A percentile compares a stretch with the other conserved stretches of the same genome.
Conservation (phyloP, 1,140 invertebrate species). For the Gryllus bimaculatus region DNA sequence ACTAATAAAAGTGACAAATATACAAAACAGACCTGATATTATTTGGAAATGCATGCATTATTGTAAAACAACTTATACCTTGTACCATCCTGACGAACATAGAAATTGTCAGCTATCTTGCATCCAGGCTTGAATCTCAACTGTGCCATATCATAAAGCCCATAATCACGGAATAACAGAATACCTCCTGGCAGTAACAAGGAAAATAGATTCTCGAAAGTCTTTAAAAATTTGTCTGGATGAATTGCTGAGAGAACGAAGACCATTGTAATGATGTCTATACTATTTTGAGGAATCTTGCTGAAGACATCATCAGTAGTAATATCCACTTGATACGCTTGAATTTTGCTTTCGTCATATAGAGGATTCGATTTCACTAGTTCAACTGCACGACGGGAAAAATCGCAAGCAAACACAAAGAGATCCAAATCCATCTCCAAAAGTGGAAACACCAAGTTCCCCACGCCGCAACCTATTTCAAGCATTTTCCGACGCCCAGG, state of each 20-base stretch:
- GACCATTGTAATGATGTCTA: slow-evolving; percentile 62
- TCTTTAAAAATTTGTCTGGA: slow-evolving; percentile 64
- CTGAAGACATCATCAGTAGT: slow-evolving; percentile 46
- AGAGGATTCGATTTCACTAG: slow-evolving; percentile 63
- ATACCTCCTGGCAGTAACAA: slow-evolving; percentile 71
- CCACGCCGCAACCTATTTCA: slow-evolving; percentile 95
- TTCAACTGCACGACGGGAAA: slow-evolving; percentile 82
- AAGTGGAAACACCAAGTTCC: slow-evolving; percentile 92
- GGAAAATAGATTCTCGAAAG: slow-evolving; percentile 56
- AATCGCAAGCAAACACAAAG: slow-evolving; percentile 86
- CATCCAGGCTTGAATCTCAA: slow-evolving; percentile 84
- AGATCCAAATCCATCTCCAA: slow-evolving; percentile 63
- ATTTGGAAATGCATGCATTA: no score
- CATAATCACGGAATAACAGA: slow-evolving; percentile 92
- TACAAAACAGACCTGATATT: no score
- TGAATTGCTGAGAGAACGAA: slow-evolving; percentile 75
- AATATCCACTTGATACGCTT: slow-evolving; percentile 67
- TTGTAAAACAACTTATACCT: slow-evolving; percentile 43
- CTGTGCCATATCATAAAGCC: slow-evolving; percentile 96
- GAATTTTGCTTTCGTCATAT: slow-evolving; percentile 54
- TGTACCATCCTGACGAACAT: slow-evolving; percentile 95
- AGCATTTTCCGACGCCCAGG: slow-evolving; percentile 41
- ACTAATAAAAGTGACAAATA: no score
- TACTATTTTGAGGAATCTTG: slow-evolving; percentile 39
- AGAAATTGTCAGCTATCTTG: slow-evolving; percentile 91